Conservation (phyloP, 2,113 vertebrate species). For the Spilogale gracilis region DNA sequence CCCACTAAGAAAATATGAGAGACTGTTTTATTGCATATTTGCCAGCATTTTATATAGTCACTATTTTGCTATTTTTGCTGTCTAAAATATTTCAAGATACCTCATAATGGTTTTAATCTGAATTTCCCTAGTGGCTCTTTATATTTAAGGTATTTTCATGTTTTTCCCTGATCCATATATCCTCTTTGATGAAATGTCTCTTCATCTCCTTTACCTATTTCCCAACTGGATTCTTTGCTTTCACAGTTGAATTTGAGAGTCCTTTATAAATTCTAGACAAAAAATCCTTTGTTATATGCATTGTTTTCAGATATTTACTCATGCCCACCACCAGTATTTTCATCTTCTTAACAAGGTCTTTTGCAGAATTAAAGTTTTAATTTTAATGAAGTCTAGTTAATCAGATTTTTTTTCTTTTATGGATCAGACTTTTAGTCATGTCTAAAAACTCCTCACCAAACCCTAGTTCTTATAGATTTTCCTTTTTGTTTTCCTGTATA, state of each 20-base stretch:
- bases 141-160: background rate
- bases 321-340: background rate
- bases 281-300: background rate
- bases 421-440: background rate
- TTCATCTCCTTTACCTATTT: background rate
- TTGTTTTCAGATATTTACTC: background rate
- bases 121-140: background rate
- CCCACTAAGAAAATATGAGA: background rate
- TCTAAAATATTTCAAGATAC: background rate
- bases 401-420: background rate
- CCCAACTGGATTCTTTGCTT: background rate
- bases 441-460: constrained; percentile 13
- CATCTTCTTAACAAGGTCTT: background rate
- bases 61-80: background rate
- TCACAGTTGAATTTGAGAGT: background rate
- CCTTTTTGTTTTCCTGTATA: background rate
- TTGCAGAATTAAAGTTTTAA: background rate
- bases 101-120: background rate
- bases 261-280: background rate
- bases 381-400: background rate
- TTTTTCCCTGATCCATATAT: background rate
- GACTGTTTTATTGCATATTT: background rate
- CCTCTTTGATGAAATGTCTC: background rate
- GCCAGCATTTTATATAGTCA: background rate
- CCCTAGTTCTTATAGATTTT: background rate